These are phyloP conservation scores for Umimayanthus chanpuru DNA, from an alignment of 92 coral and sea anemone species.

Conservation along the genomic window DNA sequence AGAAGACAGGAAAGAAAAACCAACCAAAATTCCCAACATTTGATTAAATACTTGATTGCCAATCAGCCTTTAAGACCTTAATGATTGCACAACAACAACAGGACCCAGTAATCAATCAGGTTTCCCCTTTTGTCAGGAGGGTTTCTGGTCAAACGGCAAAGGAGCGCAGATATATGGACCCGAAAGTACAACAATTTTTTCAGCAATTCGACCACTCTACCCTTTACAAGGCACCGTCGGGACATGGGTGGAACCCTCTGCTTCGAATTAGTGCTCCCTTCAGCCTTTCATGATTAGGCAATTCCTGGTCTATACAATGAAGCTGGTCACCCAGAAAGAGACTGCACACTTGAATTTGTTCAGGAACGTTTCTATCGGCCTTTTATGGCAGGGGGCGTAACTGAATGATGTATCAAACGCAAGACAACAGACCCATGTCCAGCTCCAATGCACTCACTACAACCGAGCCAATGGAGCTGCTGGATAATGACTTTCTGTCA, in stretches of 20 bases:
- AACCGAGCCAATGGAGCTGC: not conserved
- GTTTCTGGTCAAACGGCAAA: not conserved
- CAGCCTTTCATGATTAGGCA: slow-evolving; percentile 36
- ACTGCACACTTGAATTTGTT: slow-evolving; percentile 53
- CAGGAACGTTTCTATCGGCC: slow-evolving; percentile 58
- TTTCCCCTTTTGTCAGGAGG: not conserved
- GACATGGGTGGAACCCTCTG: slow-evolving; percentile 18
- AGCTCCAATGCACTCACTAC: too few species aligned
- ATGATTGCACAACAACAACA: slow-evolving; percentile 5
- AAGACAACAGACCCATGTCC: not conserved
- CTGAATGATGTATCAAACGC: too few species aligned
- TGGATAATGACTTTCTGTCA: slow-evolving; percentile 49
- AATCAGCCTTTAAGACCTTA: slow-evolving; percentile 45
- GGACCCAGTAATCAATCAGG: slow-evolving; percentile 11
- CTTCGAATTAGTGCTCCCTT: slow-evolving; percentile 44
- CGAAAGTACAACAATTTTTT: not conserved
- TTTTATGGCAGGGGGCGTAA: slow-evolving; percentile 42
- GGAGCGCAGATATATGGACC: not conserved
- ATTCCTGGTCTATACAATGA: slow-evolving; percentile 45
- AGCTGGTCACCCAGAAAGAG: slow-evolving; percentile 49
- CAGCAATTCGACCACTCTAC: not conserved
- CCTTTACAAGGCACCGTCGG: not conserved
- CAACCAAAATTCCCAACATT: not conserved
- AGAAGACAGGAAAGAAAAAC: not conserved
- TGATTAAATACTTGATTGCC: not conserved